Evolutionary conservation across 2,797 vertebrate genomes (phyloP), one percentile per base, ranked within the genome.

Genomic region (Acanthurus lineatus): DNA sequence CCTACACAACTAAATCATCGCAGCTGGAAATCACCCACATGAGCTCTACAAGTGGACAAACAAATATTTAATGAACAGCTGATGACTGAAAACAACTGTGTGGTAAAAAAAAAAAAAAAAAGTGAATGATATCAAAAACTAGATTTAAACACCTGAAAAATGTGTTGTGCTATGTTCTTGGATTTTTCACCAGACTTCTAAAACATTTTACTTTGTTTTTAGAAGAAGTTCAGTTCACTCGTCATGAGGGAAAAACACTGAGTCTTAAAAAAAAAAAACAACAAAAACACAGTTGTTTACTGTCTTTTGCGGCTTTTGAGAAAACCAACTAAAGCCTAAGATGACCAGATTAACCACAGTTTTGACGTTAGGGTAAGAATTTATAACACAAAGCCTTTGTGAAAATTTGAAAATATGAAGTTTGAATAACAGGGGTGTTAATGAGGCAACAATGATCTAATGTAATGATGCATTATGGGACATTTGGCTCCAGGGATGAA

Each of bases 1-100:
- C 47, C 38, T 57, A 16, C 17, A 52, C 51, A 61, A 76, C 62
- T 79, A 80, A 80, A 68, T 76, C 53, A 54, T 60, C 67, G 57
- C 28, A 1, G 32, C 20, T 45, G 48, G 22, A 69, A 71, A 56
- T 57, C 28, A 52, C 81, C n/a, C 1, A 14, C 14, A 14, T 42
- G n/a, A 58, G 44, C 32, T 49, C 12, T 15, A 22, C 0, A 20
- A 48, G 44, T 47, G 3, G 35, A 69, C 9, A 68, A 76, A 78
- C 14, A 25, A 52, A 15, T n/a, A 3, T 44, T 25, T 17, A 64
- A 22, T 48, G 15, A 73, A 8, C 2, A 51, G 10, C 19, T 51
- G 28, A 32, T 32, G 28, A 32, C 28, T 32, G 28, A 32, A 40
- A 40, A 40, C 40, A 40, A 40, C 6, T 10, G 7, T 9, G 10